Base-by-base conservation (phyloP, 2,888 invertebrate genomes). In the Platycnemis pennipes region DNA sequence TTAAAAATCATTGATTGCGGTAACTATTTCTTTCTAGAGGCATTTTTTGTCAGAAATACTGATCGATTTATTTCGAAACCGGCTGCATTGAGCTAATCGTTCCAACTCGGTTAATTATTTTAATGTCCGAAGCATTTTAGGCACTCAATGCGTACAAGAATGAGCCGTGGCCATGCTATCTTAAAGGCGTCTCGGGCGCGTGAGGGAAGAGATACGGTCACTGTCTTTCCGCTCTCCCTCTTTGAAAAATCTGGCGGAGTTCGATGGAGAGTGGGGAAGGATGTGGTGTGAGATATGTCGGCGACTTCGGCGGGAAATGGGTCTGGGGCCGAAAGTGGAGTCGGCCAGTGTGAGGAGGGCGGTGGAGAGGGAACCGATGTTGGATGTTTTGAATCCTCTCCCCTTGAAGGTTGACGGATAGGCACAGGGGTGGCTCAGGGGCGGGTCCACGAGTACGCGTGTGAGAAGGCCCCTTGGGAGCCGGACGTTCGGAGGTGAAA, bases 371-470 rank as follows among this genome's bases (percentile, higher is more conserved):
- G 77, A 77, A 16, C 77, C 77, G 1, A 77, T 87, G 56, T 37
- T 63, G 63, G 44, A 69, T 91, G 91, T 91, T 87, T 46, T 87
- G 87, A 46, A 46, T 87, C 87, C 87, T 26, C 44, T 63, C 37
- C 56, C 11, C 44, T 37, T 91, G 91, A 91, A 63, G 44, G 91
- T 42, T 91, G 91, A 91, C 63, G 44, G 91, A 91, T 91, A 16
- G 91, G 42, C 53, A 89, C 89, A 56, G 37, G 89, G 91, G 63
- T 69, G 63, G 49, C 91, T 63, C 42, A 63, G 87, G 87, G 46
- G 46, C n/a, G 91, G 91, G 42, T 63, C 69, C 69, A 56, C 8
- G 26, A 22, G 69, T 37, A 31, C 13, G 77, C 77, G 31, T 26
- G 77, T 31, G 37, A 77, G 77, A 77, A 37, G 77, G 63, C 22